Conservation (phyloP, 2,888 invertebrate genomes). For the Machimus atricapillus region DNA sequence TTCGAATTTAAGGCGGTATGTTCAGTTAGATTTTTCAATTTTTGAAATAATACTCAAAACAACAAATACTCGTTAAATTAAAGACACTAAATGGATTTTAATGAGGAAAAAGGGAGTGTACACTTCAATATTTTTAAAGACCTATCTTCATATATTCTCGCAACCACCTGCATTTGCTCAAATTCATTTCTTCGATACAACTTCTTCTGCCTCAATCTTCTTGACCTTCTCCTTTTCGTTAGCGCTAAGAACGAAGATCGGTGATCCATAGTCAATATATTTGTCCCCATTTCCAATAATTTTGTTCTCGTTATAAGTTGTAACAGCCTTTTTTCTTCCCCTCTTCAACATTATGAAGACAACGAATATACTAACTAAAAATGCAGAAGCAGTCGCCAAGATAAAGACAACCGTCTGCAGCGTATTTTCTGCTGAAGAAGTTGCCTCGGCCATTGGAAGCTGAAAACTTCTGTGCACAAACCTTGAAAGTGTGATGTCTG, state of each 20-base stretch:
- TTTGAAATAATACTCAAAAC: not conserved
- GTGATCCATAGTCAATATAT: slow-evolving; percentile 58
- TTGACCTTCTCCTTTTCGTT: slow-evolving; percentile 48
- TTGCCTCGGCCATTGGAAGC: slow-evolving; percentile 53
- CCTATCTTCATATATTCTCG: not conserved
- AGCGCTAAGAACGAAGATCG: slow-evolving; percentile 61
- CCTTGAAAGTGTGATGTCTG: slow-evolving; percentile 71
- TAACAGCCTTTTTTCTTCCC: slow-evolving; percentile 60
- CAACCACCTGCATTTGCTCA: not conserved
- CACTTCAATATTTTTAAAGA: not conserved
- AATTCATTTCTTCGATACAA: not conserved
- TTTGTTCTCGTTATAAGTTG: slow-evolving; percentile 47
- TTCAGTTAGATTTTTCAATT: not conserved
- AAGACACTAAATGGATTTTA: not conserved
- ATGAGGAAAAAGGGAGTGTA: not conserved
- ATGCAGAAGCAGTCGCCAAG: slow-evolving; percentile 79
- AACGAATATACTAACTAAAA: slow-evolving; percentile 78
- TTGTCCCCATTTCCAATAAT: slow-evolving; percentile 52
- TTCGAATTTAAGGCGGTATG: not conserved
- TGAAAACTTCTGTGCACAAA: slow-evolving; percentile 65
- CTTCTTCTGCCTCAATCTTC: not conserved
- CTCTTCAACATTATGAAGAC: slow-evolving; percentile 79
- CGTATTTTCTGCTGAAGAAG: slow-evolving; percentile 59
- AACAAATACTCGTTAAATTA: not conserved
- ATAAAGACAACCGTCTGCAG: slow-evolving; percentile 81